A percentile compares a stretch with the other conserved stretches of the same genome.
phyloP scores from a whole-genome alignment of 2,888 invertebrate species.

The Papilio demoleus region DNA sequence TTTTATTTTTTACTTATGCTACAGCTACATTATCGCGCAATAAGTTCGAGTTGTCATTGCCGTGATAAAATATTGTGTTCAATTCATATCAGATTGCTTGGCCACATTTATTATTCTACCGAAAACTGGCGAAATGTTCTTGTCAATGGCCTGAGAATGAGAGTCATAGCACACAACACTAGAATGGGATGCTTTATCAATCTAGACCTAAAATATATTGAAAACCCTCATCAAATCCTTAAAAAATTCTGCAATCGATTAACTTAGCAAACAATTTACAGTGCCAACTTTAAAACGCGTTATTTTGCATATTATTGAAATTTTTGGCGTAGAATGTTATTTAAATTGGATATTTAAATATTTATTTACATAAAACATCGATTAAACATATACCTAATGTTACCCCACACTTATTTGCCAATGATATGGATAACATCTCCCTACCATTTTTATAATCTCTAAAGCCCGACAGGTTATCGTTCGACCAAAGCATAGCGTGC shows the following conservation, averaged over 20 bases:
- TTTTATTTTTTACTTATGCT: slow-evolving; percentile 26
- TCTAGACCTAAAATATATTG: too few species aligned
- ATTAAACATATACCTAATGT: slow-evolving; percentile 10
- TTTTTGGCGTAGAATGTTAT: not conserved
- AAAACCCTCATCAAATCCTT: too few species aligned
- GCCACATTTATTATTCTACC: too few species aligned
- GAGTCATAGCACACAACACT: slow-evolving; percentile 30
- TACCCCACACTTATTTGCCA: slow-evolving; percentile 18
- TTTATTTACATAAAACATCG: slow-evolving; percentile 3
- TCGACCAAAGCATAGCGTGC: slow-evolving; percentile 1
- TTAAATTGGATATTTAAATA: not conserved
- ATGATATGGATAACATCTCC: slow-evolving; percentile 17
- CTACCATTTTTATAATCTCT: slow-evolving; percentile 24
- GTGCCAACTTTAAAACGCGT: not conserved
- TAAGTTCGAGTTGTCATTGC: too few species aligned
- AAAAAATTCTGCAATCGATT: too few species aligned
- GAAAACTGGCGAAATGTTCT: too few species aligned
- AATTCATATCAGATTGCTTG: too few species aligned
- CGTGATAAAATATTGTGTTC: too few species aligned
- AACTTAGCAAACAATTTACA: not conserved
- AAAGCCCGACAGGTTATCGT: slow-evolving; percentile 34
- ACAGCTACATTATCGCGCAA: too few species aligned
- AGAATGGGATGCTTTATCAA: not conserved
- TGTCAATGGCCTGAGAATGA: too few species aligned
- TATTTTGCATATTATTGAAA: slow-evolving; percentile 13